These are phyloP conservation scores for Hyla sarda DNA, from an alignment of 2,113 vertebrate species.

Conservation along the genomic window DNA sequence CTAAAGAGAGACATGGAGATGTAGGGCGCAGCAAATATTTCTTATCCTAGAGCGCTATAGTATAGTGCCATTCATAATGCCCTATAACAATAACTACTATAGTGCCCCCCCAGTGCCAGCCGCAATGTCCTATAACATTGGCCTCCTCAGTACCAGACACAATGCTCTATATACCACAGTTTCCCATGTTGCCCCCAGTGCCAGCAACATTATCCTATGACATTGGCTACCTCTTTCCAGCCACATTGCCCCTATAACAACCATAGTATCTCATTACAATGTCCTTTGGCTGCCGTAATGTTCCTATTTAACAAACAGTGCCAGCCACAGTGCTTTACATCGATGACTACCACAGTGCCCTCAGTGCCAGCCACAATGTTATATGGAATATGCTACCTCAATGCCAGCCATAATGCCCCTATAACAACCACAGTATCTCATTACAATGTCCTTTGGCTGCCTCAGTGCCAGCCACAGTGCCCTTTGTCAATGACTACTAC, in stretches of 20 bases:
- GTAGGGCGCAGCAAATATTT: no score
- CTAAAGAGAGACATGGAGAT: no score
- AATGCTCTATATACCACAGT: background rate
- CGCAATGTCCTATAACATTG: no score
- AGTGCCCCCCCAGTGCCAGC: no score
- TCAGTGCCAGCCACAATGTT: background rate
- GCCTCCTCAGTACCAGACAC: background rate
- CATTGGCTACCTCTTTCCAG: no score
- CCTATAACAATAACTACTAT: background rate
- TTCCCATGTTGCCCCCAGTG: background rate
- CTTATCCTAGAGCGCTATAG: no score
- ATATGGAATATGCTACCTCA: no score
- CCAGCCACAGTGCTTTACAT: background rate
- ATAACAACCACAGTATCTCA: background rate
- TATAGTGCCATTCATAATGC: background rate
- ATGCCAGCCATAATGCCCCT: background rate
- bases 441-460: no score
- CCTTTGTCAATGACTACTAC: background rate
- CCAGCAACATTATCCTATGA: background rate
- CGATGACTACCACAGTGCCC: background rate
- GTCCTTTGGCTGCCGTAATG: no score
- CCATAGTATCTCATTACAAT: background rate
- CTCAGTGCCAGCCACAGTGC: background rate
- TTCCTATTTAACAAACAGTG: no score
- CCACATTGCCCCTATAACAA: background rate